These are phyloP conservation scores for Halisarca cf. caerulea DNA, from an alignment of 37 sponge, comb jelly and placozoan species.

Conservation along the genomic window DNA sequence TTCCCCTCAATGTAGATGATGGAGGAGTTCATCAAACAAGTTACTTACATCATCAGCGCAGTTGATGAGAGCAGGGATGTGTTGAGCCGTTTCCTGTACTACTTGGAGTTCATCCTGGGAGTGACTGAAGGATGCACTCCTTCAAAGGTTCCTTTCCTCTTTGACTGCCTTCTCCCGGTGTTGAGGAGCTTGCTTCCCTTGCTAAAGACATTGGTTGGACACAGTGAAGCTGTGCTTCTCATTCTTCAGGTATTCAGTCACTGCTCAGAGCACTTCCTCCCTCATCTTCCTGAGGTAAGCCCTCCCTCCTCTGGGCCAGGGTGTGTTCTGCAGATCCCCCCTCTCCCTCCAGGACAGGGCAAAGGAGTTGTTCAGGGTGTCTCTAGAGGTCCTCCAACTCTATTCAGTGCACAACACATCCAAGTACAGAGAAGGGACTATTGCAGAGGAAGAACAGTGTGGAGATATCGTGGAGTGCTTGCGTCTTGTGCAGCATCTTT, in stretches of 20 bases:
- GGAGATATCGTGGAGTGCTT: conserved; percentile 67
- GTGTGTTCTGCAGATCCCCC: not conserved
- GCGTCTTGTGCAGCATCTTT: conserved; percentile 52
- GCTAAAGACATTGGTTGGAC: conserved; percentile 34
- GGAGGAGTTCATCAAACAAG: no score
- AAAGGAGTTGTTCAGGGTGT: conserved; percentile 50
- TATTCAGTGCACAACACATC: conserved; percentile 56
- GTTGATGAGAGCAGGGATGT: not conserved
- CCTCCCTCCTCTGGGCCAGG: not conserved
- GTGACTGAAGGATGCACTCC: not conserved
- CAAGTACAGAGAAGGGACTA: conserved; percentile 36
- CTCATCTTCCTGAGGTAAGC: conserved; percentile 51
- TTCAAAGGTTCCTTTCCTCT: conserved; percentile 17
- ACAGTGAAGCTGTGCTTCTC: conserved; percentile 27
- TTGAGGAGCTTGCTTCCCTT: conserved; percentile 37
- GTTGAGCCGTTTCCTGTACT: conserved; percentile 21
- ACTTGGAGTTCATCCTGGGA: conserved; percentile 64
- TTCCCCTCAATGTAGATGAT: no score
- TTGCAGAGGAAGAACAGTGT: conserved; percentile 71
- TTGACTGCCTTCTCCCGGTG: conserved; percentile 36
- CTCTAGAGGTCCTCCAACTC: conserved; percentile 39
- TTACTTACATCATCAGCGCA: no score
- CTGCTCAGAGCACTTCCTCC: conserved; percentile 49
- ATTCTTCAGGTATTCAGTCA: conserved; percentile 56
- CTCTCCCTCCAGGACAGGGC: conserved; percentile 18